Percentiles rank a stretch among this genome's conserved stretches.
These are phyloP conservation scores for Xerus rutilus DNA, from an alignment of 2,797 vertebrate species.

Conservation along the genomic window DNA sequence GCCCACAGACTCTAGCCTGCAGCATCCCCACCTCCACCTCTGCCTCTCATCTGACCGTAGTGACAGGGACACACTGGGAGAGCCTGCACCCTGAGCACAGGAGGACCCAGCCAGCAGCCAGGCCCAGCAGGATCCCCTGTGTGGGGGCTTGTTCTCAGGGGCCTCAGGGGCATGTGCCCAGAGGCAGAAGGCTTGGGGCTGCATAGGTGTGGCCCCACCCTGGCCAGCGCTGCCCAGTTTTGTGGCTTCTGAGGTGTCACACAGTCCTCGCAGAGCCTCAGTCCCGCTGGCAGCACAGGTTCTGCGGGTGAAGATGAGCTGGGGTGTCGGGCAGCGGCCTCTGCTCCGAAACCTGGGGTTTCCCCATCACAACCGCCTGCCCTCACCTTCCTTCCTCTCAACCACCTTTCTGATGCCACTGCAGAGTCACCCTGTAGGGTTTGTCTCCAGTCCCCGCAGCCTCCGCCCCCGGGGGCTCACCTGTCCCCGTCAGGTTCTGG, in stretches of 20 bases:
- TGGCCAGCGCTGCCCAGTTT: accelerated
- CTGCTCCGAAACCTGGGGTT: too few species aligned
- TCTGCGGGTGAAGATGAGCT: background rate
- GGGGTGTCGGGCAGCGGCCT: too few species aligned
- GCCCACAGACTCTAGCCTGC: accelerated
- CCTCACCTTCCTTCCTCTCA: background rate
- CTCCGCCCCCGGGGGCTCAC: background rate
- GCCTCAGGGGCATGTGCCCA: background rate
- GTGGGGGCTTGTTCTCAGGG: background rate
- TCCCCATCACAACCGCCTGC: too few species aligned
- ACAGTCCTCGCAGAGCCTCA: background rate
- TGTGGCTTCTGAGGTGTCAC: background rate
- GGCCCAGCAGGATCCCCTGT: background rate
- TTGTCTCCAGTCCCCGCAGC: background rate
- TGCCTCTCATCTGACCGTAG: background rate
- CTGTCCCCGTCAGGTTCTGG: constrained; percentile 82
- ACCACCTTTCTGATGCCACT: accelerated
- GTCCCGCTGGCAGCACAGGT: background rate
- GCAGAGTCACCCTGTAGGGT: accelerated
- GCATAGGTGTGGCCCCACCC: accelerated
- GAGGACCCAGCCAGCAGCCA: background rate
- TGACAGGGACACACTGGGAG: background rate
- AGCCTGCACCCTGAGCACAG: accelerated
- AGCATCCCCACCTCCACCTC: background rate
- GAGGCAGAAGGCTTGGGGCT: background rate